A percentile compares a stretch with the other conserved stretches of the same genome.
These are phyloP conservation scores for Podarcis siculus DNA, from an alignment of 2,797 vertebrate species.

Conservation along the genomic window DNA sequence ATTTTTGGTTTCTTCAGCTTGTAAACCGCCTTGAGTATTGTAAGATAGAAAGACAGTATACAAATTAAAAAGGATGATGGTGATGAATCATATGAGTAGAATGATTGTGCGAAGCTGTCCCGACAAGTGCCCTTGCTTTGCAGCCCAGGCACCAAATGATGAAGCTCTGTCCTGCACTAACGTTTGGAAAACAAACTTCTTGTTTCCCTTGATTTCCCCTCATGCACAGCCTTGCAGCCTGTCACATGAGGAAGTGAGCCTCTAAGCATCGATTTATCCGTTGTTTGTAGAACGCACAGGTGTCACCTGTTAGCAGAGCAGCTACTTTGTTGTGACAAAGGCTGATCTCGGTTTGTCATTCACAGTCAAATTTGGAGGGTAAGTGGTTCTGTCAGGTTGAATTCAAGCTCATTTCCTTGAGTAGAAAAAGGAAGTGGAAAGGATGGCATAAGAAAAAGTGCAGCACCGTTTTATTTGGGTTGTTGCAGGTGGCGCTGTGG, in stretches of 20 bases:
- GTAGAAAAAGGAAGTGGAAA: background rate
- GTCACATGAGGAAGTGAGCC: background rate
- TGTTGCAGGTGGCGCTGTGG: too few relatives aligned
- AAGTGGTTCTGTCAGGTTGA: background rate
- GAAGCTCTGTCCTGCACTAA: background rate
- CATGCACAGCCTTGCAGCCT: background rate
- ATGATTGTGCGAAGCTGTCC: too few relatives aligned
- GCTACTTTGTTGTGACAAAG: background rate
- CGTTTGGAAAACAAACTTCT: background rate
- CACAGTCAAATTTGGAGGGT: background rate
- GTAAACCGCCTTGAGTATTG: too few relatives aligned
- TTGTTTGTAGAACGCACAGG: conserved; percentile 10
- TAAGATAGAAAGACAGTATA: too few relatives aligned
- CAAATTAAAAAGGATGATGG: too few relatives aligned
- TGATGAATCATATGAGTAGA: too few relatives aligned
- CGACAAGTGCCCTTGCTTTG: background rate
- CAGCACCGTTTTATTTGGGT: background rate
- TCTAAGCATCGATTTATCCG: background rate
- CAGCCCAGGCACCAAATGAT: background rate
- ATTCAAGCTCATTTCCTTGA: background rate
- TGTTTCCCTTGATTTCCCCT: background rate
- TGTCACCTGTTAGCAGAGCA: background rate
- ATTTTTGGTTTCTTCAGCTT: too few relatives aligned
- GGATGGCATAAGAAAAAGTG: background rate
- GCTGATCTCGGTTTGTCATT: background rate